phyloP scores from a whole-genome alignment of 2,113 vertebrate species.

The Todiramphus chloris region DNA sequence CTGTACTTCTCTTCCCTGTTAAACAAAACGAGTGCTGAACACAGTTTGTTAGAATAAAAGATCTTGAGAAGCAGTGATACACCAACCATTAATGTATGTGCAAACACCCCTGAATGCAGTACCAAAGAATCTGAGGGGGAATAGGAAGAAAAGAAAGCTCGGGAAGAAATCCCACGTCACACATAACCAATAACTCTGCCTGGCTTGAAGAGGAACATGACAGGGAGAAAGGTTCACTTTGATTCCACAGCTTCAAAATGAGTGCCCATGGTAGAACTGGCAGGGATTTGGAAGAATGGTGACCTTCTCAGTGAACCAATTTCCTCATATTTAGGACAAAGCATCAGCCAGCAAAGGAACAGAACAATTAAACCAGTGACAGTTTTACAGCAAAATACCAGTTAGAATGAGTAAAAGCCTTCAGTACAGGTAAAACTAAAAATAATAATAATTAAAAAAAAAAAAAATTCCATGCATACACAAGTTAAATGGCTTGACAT shows the following conservation, averaged over 20 bases:
- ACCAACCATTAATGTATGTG: neutral
- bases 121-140: neutral
- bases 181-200: neutral
- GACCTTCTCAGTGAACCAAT: slow-evolving; percentile 46
- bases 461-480: slow-evolving; percentile 75
- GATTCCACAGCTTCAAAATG: slow-evolving; percentile 19
- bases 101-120: slow-evolving; percentile 4
- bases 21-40: neutral
- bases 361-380: slow-evolving; percentile 73
- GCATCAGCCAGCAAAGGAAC: slow-evolving; percentile 55
- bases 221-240: neutral
- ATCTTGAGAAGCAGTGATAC: neutral
- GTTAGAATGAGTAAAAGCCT: slow-evolving; percentile 74
- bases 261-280: neutral
- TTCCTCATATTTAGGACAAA: slow-evolving; percentile 54
- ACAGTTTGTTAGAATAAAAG: slow-evolving; percentile 20
- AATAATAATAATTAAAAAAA: slow-evolving; percentile 29
- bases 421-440: slow-evolving; percentile 63
- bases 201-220: neutral
- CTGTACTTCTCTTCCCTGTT: neutral
- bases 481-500: slow-evolving; percentile 69
- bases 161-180: neutral
- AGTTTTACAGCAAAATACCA: slow-evolving; percentile 77
- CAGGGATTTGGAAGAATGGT: neutral
- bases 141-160: neutral